Evolutionary conservation across 2,797 vertebrate genomes (phyloP).

Genomic region (Clarias fuscus): DNA sequence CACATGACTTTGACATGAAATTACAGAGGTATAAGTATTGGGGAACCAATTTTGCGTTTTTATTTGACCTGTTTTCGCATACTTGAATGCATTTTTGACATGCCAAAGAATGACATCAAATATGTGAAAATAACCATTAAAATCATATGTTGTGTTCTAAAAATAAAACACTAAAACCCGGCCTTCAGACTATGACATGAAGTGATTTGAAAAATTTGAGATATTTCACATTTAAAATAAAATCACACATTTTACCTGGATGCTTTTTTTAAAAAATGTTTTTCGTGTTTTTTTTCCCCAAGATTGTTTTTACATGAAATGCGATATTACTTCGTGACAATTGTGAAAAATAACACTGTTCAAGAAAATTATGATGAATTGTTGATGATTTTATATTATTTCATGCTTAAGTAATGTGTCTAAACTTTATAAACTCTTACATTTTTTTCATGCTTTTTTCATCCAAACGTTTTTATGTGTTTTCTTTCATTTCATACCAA

Average conservation of each 20-base stretch:
- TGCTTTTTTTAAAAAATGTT: not conserved
- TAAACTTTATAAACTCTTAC: not conserved
- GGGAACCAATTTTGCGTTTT: not conserved
- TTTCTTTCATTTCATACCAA: too few relatives aligned
- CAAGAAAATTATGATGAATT: not conserved
- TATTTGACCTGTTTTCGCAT: not conserved
- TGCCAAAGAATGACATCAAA: not conserved
- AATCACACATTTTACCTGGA: not conserved
- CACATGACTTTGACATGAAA: not conserved
- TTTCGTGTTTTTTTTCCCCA: too few relatives aligned
- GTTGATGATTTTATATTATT: not conserved
- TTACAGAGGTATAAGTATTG: not conserved
- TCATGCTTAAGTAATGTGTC: not conserved
- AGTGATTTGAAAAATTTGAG: not conserved
- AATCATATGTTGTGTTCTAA: not conserved
- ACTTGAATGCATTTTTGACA: not conserved
- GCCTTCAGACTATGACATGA: not conserved
- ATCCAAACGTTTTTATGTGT: not conserved
- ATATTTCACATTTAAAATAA: not conserved
- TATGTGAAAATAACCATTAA: not conserved
- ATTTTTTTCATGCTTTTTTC: not conserved
- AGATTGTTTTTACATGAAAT: not conserved
- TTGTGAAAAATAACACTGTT: not conserved
- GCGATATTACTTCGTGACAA: too few relatives aligned
- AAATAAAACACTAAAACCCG: not conserved